Percentiles rank a stretch among this genome's conserved stretches.
Conservation (phyloP, 2,113 vertebrate species). For the Gymnorhina tibicen region DNA sequence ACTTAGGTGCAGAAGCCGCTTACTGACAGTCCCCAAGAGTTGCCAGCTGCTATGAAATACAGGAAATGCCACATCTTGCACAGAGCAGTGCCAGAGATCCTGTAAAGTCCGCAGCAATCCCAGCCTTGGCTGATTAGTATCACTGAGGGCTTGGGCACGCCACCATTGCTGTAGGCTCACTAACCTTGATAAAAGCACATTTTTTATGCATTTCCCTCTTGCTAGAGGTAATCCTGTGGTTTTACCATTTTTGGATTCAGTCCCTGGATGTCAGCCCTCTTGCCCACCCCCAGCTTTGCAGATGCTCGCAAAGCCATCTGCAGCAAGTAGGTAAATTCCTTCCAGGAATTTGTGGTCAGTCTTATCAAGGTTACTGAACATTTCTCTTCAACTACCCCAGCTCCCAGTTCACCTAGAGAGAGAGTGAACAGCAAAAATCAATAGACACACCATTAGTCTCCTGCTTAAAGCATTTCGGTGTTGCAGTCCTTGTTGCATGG, state of each 20-base stretch:
- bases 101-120: neutral
- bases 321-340: neutral
- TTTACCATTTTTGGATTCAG: neutral
- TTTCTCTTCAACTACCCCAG: neutral
- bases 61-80: neutral
- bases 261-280: neutral
- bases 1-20: neutral
- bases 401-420: neutral
- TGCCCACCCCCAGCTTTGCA: neutral
- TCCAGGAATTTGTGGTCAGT: neutral
- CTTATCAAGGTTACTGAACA: neutral
- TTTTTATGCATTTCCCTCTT: neutral
- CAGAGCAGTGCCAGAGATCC: neutral
- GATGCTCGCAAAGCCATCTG: neutral
- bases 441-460: fast-evolving
- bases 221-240: neutral
- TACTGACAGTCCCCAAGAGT: neutral
- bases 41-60: neutral
- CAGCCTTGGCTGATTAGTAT: neutral
- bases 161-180: neutral
- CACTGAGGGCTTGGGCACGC: fast-evolving
- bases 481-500: neutral
- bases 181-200: neutral
- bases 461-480: neutral
- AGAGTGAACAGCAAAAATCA: neutral